Evolutionary conservation across 2,888 invertebrate genomes (phyloP).

Genomic region (Drosophila conformis): DNA sequence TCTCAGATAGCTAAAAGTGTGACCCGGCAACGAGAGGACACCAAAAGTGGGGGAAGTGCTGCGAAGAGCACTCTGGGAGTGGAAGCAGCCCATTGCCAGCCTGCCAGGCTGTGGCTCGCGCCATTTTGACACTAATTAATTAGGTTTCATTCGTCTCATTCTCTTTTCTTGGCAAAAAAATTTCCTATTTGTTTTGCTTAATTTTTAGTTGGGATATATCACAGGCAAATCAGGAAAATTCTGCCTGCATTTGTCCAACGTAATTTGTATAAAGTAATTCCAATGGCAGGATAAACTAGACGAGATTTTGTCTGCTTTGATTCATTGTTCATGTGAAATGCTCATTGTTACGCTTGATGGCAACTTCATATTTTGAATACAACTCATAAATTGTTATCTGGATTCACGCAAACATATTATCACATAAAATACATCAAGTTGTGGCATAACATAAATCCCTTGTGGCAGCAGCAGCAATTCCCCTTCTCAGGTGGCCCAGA

Average conservation of each 20-base stretch:
- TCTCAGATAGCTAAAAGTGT: constrained; percentile 24
- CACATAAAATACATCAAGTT: constrained; percentile 63
- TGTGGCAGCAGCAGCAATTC: constrained; percentile 11
- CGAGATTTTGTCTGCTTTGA: neutral
- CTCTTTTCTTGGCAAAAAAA: neutral
- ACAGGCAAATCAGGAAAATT: constrained; percentile 43
- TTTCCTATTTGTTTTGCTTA: constrained; percentile 20
- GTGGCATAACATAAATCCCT: constrained; percentile 61
- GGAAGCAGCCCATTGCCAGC: neutral
- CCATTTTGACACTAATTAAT: constrained; percentile 78
- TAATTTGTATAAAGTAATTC: constrained; percentile 5
- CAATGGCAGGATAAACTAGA: constrained; percentile 13
- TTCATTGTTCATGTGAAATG: neutral
- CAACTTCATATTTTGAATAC: constrained; percentile 30
- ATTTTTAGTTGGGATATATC: constrained; percentile 37
- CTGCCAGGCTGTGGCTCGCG: constrained; percentile 35
- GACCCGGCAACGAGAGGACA: constrained; percentile 14
- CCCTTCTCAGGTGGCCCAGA: constrained; percentile 6
- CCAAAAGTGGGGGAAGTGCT: neutral
- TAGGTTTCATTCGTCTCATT: constrained; percentile 58
- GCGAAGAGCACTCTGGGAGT: constrained; percentile 9
- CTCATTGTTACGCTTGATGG: constrained; percentile 45
- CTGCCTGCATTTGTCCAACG: constrained; percentile 20
- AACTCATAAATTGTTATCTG: constrained; percentile 56
- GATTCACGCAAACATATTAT: constrained; percentile 49